Evolutionary conservation across 2,888 invertebrate species (phyloP).

Genomic region (Rotaria magnacalcarata): DNA sequence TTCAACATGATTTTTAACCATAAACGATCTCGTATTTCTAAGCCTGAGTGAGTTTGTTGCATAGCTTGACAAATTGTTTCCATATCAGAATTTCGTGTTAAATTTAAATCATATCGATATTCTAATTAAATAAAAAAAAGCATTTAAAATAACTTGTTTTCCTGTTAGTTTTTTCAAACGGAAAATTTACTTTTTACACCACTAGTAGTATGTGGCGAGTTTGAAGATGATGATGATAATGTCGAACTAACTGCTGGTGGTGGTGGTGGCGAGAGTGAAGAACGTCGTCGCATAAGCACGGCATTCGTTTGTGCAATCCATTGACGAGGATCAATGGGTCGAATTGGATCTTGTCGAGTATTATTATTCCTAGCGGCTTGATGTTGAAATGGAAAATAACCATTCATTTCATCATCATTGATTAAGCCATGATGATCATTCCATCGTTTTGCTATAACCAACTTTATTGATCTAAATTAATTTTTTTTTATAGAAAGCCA

Average conservation of each 20-base stretch:
- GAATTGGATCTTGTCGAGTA: constrained; percentile 22
- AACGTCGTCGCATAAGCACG: not conserved
- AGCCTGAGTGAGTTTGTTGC: constrained; percentile 78
- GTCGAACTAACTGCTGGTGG: constrained; percentile 23
- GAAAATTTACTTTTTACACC: not conserved
- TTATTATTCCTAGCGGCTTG: not conserved
- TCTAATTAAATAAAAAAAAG: not conserved
- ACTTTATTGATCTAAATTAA: not conserved
- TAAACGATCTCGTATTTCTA: constrained; percentile 38
- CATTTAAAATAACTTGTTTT: no score
- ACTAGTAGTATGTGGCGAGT: not conserved
- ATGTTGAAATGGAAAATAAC: constrained; percentile 21
- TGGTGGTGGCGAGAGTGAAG: not conserved
- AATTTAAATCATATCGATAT: constrained; percentile 34
- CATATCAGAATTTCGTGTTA: constrained; percentile 59
- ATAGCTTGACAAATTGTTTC: constrained; percentile 83
- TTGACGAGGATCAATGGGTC: constrained; percentile 36
- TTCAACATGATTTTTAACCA: constrained; percentile 38
- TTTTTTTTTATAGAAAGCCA: no score
- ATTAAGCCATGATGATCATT: constrained; percentile 11
- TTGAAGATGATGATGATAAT: not conserved
- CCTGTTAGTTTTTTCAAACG: no score
- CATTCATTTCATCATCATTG: not conserved
- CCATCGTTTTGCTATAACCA: constrained; percentile 35
- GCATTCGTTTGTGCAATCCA: constrained; percentile 36